Evolutionary conservation across 2,888 invertebrate species (phyloP), one percentile per base, ranked within the genome.

Genomic region (Aethes cnicana): DNA sequence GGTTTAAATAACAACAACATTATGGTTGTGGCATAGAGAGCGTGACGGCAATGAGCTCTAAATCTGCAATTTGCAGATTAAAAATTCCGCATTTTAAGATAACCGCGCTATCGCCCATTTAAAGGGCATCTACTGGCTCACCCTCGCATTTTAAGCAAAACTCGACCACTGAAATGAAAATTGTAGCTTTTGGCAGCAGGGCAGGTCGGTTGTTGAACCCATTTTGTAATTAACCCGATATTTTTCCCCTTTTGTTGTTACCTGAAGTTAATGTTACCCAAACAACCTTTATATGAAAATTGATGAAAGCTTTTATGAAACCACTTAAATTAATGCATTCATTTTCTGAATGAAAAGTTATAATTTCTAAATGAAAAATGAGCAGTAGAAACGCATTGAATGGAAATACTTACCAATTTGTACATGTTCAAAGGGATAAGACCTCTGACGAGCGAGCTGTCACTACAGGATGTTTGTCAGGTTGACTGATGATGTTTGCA

Each of bases 401-500:
- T n/a, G n/a, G n/a, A n/a, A n/a, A n/a, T n/a, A n/a, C n/a, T n/a
- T 82, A 86, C 86, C 84, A 84, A 70, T 76, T 86, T 86, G 71
- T 77, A 84, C 86, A 86, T 86, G 47, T 61, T 69, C 66, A 47
- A 52, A 42, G 33, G 58, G 33, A 66, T 59, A 17, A 21, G 20
- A 14, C 16, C 4, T 57, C 60, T 63, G 69, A 68, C 64, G 57
- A 60, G 58, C 62, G 55, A 59, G 55, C 60, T 71, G 69, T 68
- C 65, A 66, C 69, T 65, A 68, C 66, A 69, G 57, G 65, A 59
- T 59, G 61, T 56, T 63, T 50, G 66, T n/a, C n/a, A 64, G 54
- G 66, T 63, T 69, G 82, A 81, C 84, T 83, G 84, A 81, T 70
- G 72, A 71, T 60, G 62, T 61, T 66, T 63, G 61, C 58, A 30